Conservation (phyloP, 2,797 vertebrate species). For the Masticophis lateralis region DNA sequence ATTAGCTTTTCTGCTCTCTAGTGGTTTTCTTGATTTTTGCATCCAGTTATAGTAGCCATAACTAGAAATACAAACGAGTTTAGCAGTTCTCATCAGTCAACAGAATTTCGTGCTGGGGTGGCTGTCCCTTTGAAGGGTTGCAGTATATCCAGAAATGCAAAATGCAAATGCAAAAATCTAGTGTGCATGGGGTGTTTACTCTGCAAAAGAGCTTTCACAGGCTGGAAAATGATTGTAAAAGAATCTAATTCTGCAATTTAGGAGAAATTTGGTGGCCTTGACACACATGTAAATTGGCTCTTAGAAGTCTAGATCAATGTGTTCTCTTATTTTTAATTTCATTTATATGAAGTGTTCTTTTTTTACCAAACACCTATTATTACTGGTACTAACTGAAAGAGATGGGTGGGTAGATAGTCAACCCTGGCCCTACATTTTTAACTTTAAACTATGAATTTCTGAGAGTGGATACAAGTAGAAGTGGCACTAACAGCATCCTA, state of each 20-base stretch:
- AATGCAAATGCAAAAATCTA: neutral
- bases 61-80: neutral
- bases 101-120: neutral
- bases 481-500: conserved; percentile 13
- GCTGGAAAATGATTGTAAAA: neutral
- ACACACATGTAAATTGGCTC: neutral
- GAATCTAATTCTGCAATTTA: neutral
- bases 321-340: neutral
- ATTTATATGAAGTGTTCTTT: neutral
- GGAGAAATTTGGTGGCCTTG: neutral
- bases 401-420: neutral
- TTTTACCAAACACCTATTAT: neutral
- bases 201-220: neutral
- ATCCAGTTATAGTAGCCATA: neutral
- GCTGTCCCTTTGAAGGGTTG: neutral
- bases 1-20: neutral
- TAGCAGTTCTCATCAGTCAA: neutral
- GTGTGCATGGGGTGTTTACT: neutral
- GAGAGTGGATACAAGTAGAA: conserved; percentile 10
- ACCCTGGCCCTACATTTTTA: neutral
- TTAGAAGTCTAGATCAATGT: neutral
- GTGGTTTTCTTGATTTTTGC: neutral
- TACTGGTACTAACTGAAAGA: neutral
- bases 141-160: neutral
- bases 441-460: neutral